Conservation (phyloP, 2,888 invertebrate species). For the Willowsia nigromaculata region DNA sequence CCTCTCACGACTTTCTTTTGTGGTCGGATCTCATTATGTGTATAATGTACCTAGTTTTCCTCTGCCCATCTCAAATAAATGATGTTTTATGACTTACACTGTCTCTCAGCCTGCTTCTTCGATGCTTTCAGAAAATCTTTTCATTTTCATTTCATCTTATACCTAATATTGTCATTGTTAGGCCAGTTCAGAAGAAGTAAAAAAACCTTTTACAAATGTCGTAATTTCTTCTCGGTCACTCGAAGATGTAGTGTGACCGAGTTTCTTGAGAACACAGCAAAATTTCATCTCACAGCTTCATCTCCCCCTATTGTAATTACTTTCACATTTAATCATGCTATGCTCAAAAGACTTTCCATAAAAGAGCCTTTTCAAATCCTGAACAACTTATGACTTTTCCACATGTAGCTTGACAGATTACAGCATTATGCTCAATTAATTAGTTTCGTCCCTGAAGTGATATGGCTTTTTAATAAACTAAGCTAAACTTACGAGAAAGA, state of each 20-base stretch:
- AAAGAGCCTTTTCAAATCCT: background rate
- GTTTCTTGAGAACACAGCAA: background rate
- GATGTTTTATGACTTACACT: background rate
- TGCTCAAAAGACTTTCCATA: background rate
- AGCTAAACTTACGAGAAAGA: background rate
- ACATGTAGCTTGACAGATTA: background rate
- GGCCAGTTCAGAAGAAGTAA: background rate
- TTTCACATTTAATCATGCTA: background rate
- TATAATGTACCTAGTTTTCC: background rate
- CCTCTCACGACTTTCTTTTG: slow-evolving; percentile 4
- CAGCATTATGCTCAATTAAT: background rate
- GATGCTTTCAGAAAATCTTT: background rate
- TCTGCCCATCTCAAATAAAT: background rate
- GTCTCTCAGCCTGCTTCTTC: background rate
- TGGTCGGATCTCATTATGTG: background rate
- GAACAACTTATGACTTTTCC: background rate
- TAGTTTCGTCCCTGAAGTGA: background rate
- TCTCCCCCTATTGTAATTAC: background rate
- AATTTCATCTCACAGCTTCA: background rate
- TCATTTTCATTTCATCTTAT: background rate
- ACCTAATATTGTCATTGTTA: background rate
- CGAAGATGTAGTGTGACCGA: too few species aligned
- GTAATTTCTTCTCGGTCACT: too few species aligned
- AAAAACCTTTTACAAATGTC: too few species aligned
- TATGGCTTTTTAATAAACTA: background rate